Evolutionary conservation across 2,113 vertebrate species (phyloP).

Genomic region (Lamprotornis superbus): DNA sequence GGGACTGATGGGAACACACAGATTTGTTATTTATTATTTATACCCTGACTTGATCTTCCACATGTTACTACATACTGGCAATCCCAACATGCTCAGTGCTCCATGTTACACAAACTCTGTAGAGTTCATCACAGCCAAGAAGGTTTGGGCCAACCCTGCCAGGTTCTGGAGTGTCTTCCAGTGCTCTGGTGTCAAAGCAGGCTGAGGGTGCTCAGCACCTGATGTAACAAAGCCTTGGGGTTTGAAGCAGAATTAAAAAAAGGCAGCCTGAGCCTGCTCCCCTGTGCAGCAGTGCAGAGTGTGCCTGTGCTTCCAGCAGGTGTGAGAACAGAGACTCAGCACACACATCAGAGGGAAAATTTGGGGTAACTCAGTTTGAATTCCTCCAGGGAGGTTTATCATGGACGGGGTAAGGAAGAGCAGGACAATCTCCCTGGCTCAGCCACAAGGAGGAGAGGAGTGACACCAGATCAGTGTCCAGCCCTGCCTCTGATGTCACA

Average conservation of each 20-base stretch:
- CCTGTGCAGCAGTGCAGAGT: neutral
- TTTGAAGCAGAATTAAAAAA: neutral
- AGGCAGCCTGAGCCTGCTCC: neutral
- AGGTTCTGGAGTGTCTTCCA: neutral
- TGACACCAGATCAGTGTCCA: neutral
- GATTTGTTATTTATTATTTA: slow-evolving; percentile 61
- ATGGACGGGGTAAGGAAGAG: neutral
- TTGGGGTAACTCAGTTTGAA: neutral
- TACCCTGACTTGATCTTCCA: slow-evolving; percentile 36
- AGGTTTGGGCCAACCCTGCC: neutral
- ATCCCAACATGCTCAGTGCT: neutral
- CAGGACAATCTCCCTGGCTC: neutral
- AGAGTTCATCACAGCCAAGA: neutral
- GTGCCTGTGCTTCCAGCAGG: neutral
- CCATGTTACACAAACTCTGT: neutral
- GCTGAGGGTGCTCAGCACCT: neutral
- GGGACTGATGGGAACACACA: slow-evolving; percentile 29
- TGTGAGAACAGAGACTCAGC: neutral
- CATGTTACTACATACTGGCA: neutral
- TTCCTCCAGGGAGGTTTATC: neutral
- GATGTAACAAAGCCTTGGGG: neutral
- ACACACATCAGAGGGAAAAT: neutral
- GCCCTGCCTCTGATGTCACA: neutral
- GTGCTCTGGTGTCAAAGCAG: neutral
- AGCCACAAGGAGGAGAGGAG: neutral